These are phyloP conservation scores for Rhinichthys klamathensis DNA, from an alignment of 2,113 vertebrate genomes.

Conservation along the genomic window DNA sequence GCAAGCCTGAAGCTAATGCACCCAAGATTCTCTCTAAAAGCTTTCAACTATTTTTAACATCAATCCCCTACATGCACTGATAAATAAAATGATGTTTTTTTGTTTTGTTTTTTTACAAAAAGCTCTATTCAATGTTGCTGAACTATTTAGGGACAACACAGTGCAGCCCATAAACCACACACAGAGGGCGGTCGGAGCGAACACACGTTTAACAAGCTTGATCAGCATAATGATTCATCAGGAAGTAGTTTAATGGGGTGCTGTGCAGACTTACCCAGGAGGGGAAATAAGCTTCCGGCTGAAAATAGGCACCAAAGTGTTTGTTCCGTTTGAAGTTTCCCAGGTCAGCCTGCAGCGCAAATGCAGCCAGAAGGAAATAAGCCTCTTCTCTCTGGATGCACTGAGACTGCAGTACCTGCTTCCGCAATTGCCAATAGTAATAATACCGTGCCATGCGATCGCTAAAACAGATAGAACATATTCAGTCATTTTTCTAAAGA, in stretches of 20 bases:
- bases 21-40: constrained; percentile 21
- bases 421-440: constrained; percentile 98
- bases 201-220: neutral
- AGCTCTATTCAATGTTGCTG: neutral
- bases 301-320: constrained; percentile 96
- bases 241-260: constrained; percentile 29
- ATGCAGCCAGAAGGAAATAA: constrained; percentile 96
- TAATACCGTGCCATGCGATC: constrained; percentile 93
- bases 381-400: constrained; percentile 92
- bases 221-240: constrained; percentile 22
- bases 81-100: neutral
- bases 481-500: neutral
- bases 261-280: constrained; percentile 85
- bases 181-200: neutral
- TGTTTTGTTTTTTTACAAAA: too few relatives aligned
- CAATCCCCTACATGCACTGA: neutral
- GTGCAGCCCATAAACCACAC: constrained; percentile 23
- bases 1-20: constrained; percentile 6
- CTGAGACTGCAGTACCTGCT: constrained; percentile 94
- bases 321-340: constrained; percentile 97
- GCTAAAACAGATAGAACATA: constrained; percentile 64
- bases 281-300: constrained; percentile 95
- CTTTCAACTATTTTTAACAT: constrained; percentile 4
- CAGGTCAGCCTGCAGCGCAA: constrained; percentile 94
- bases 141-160: neutral